A percentile compares a stretch with the other conserved stretches of the same genome.
These are phyloP conservation scores for Synergus umbraculus DNA, from an alignment of 2,888 invertebrate species.

Conservation along the genomic window DNA sequence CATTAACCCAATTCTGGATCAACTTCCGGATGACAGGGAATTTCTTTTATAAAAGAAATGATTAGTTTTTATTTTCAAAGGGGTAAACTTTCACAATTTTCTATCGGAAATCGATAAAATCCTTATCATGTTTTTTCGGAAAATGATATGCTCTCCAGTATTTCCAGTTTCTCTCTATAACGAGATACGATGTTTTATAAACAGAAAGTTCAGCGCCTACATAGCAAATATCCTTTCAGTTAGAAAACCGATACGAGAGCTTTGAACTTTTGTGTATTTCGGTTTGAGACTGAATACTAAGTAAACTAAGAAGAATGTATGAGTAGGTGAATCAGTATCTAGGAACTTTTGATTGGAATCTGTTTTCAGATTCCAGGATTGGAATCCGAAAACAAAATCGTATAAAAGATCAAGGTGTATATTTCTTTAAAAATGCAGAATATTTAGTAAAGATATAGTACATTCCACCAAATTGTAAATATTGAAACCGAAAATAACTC, in stretches of 20 bases:
- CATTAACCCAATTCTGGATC: not conserved
- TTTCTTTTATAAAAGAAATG: not conserved
- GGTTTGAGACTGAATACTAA: not conserved
- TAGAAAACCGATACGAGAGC: constrained; percentile 14
- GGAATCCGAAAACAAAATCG: not conserved
- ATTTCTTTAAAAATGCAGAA: too few relatives aligned
- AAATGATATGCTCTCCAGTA: constrained; percentile 1
- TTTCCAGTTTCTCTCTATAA: not conserved
- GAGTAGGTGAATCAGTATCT: not conserved
- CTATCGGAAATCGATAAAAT: constrained; percentile 15
- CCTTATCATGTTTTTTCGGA: not conserved
- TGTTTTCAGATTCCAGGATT: not conserved
- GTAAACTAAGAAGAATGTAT: not conserved
- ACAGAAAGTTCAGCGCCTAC: constrained; percentile 11
- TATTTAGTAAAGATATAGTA: too few relatives aligned
- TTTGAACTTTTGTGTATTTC: constrained; percentile 30
- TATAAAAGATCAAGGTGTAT: too few relatives aligned
- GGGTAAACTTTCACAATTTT: not conserved
- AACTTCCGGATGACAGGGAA: not conserved
- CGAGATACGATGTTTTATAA: constrained; percentile 18
- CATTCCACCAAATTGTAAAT: too few relatives aligned
- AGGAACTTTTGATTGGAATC: constrained; percentile 22
- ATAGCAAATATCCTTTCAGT: constrained; percentile 9
- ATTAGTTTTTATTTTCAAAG: not conserved
- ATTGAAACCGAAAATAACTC: not conserved